These are phyloP conservation scores for Eidolon helvum DNA, from an alignment of 2,113 vertebrate species.

Conservation along the genomic window DNA sequence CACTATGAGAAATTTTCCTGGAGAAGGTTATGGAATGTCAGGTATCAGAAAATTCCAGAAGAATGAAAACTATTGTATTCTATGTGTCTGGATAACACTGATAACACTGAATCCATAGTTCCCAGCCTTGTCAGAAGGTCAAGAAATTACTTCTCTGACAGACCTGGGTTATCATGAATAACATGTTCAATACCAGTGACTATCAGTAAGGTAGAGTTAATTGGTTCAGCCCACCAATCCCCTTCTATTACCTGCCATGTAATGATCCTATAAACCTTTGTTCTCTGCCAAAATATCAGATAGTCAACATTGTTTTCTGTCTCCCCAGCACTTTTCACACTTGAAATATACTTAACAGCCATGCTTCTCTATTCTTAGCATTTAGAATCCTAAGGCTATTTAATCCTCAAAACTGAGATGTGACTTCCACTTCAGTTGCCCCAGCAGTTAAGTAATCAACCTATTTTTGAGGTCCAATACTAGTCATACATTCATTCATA, in stretches of 20 bases:
- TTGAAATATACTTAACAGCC: not conserved
- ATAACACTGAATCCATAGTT: not conserved
- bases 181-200: not conserved
- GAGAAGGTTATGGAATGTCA: not conserved
- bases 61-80: not conserved
- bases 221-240: not conserved
- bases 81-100: not conserved
- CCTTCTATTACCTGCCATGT: not conserved
- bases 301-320: not conserved
- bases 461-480: not conserved
- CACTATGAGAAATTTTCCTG: not conserved
- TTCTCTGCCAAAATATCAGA: not conserved
- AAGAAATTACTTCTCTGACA: not conserved
- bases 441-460: not conserved
- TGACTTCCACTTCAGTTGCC: not conserved
- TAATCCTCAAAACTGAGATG: not conserved
- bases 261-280: not conserved
- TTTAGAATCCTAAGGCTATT: not conserved
- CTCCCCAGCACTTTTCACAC: not conserved
- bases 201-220: not conserved
- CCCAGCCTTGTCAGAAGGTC: not conserved
- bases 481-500: not conserved
- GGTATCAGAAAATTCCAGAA: not conserved
- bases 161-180: not conserved
- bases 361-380: not conserved